A percentile compares a stretch with the other conserved stretches of the same genome.
Evolutionary conservation across 2,113 vertebrate genomes (phyloP).

Genomic region (Myxocyprinus asiaticus): DNA sequence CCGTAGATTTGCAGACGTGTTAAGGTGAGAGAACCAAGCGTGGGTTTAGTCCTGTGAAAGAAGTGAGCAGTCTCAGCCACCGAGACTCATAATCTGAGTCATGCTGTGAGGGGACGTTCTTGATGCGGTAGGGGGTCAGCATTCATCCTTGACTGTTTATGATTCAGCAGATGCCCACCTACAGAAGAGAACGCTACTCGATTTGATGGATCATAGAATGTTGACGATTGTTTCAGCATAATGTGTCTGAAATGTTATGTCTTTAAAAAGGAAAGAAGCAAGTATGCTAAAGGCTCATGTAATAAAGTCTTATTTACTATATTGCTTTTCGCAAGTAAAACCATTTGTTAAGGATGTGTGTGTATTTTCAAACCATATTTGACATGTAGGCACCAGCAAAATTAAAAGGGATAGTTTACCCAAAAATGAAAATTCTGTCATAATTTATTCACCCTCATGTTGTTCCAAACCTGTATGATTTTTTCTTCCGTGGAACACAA

Average conservation of each 20-base stretch:
- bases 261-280: not conserved
- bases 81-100: constrained; percentile 40
- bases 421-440: no score
- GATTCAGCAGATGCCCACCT: constrained; percentile 31
- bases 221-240: not conserved
- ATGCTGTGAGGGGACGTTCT: constrained; percentile 26
- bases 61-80: constrained; percentile 23
- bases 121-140: constrained; percentile 10
- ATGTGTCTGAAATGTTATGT: not conserved
- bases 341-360: not conserved
- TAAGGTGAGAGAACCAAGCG: not conserved
- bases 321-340: not conserved
- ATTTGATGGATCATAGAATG: not conserved
- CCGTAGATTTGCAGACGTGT: not conserved
- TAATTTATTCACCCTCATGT: no score
- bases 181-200: not conserved
- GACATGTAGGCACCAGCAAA: not conserved
- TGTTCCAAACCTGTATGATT: not conserved
- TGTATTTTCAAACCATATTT: not conserved
- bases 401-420: no score
- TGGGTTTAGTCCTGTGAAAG: not conserved
- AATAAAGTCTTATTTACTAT: not conserved
- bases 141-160: constrained; percentile 1
- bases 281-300: not conserved
- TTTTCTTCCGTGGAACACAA: no score